Percentiles rank a stretch among this genome's conserved stretches.
Evolutionary conservation across 1,140 invertebrate species (phyloP).

Genomic region (Drosophila simulans): DNA sequence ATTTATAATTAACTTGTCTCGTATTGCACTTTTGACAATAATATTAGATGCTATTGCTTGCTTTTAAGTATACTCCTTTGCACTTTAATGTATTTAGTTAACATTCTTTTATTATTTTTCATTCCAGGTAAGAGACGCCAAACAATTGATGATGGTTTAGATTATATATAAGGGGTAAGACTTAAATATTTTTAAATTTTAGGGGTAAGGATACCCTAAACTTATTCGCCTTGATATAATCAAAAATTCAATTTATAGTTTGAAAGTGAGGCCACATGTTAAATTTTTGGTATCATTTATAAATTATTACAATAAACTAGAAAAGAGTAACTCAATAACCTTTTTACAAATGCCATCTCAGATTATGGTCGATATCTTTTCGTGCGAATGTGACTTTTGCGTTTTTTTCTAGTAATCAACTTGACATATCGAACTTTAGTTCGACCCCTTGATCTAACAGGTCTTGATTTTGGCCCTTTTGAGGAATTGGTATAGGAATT

Average conservation of each 20-base stretch:
- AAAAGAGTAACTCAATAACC: constrained; percentile 7
- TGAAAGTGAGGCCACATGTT: too few relatives aligned
- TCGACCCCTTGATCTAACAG: background rate
- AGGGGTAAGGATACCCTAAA: too few relatives aligned
- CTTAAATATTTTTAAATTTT: background rate
- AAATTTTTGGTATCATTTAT: background rate
- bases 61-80: background rate
- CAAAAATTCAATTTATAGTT: too few relatives aligned
- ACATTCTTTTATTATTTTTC: constrained; percentile 9
- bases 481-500: constrained; percentile 5
- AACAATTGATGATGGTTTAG: background rate
- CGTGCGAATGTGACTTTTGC: constrained; percentile 62
- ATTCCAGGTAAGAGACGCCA: constrained; percentile 33
- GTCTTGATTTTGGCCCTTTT: constrained; percentile 15
- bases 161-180: constrained; percentile 17
- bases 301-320: constrained; percentile 16
- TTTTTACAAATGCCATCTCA: background rate
- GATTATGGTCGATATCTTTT: constrained; percentile 59
- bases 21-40: background rate
- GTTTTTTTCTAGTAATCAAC: constrained; percentile 58
- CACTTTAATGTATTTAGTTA: constrained; percentile 8
- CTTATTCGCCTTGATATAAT: too few relatives aligned
- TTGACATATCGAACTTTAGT: constrained; percentile 58
- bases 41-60: too few relatives aligned
- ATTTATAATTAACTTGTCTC: constrained; percentile 2